These are phyloP conservation scores for Diadegma fenestrale DNA, from an alignment of 2,888 invertebrate species.

Conservation along the genomic window DNA sequence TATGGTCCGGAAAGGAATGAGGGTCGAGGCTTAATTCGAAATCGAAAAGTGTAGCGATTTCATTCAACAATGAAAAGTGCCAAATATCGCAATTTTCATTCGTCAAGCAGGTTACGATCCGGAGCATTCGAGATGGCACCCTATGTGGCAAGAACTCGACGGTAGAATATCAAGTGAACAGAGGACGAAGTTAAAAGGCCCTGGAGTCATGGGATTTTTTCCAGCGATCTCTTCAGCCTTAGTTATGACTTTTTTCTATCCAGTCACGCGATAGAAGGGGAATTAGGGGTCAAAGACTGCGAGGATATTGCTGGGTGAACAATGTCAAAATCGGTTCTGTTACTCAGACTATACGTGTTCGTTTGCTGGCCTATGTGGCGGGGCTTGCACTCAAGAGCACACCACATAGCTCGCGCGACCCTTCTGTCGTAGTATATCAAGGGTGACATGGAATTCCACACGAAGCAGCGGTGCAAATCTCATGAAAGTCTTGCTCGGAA, in stretches of 20 bases:
- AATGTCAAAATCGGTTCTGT: constrained; percentile 11
- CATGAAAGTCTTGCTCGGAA: constrained; percentile 68
- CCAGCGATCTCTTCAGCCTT: background rate
- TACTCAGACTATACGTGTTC: constrained; percentile 7
- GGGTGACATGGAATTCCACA: constrained; percentile 64
- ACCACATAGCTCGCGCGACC: constrained; percentile 4
- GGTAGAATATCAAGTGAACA: background rate
- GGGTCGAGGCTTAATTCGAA: background rate
- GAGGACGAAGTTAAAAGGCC: background rate
- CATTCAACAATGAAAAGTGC: background rate
- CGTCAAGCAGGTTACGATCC: too few relatives aligned
- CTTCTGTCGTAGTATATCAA: constrained; percentile 55
- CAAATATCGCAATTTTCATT: background rate
- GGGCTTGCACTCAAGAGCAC: constrained; percentile 24
- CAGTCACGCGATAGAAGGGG: background rate
- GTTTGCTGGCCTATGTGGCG: background rate
- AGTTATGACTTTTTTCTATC: constrained; percentile 6
- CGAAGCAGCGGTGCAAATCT: constrained; percentile 63
- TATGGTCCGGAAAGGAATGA: background rate
- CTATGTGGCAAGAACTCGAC: background rate
- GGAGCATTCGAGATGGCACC: background rate
- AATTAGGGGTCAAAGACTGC: background rate
- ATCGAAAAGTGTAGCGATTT: background rate
- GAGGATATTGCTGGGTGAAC: constrained; percentile 1
- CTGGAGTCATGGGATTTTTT: background rate